Evolutionary conservation across 2,888 invertebrate species (phyloP).

Genomic region (Hermaeophaga mercurialis): DNA sequence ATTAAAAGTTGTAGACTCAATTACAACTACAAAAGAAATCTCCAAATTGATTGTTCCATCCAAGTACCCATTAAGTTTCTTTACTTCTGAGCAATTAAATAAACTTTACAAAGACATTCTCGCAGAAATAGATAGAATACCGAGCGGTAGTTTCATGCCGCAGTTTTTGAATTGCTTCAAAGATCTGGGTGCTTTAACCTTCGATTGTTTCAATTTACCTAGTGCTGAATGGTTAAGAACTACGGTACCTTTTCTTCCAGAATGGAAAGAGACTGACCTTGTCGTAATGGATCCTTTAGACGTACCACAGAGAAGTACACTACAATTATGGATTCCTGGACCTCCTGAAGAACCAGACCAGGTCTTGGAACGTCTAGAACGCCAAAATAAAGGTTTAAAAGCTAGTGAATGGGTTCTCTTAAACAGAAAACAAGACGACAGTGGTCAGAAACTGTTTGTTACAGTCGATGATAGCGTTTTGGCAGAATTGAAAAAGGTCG

Average conservation of each 20-base stretch:
- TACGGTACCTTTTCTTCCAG: slow-evolving; percentile 16
- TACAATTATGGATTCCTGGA: slow-evolving; percentile 26
- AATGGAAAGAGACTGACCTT: slow-evolving; percentile 25
- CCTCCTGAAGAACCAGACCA: slow-evolving; percentile 23
- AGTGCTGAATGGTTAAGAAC: slow-evolving; percentile 27
- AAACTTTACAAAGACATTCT: slow-evolving; percentile 23
- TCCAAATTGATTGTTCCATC: slow-evolving; percentile 25
- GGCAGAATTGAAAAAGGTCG: slow-evolving; percentile 22
- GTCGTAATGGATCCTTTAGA: slow-evolving; percentile 21
- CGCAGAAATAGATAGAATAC: slow-evolving; percentile 25
- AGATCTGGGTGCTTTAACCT: slow-evolving; percentile 20
- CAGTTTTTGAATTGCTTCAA: slow-evolving; percentile 27
- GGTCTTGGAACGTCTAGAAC: slow-evolving; percentile 24
- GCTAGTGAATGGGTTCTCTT: slow-evolving; percentile 26
- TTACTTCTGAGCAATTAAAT: slow-evolving; percentile 22
- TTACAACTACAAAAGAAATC: slow-evolving; percentile 21
- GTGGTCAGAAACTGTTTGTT: slow-evolving; percentile 25
- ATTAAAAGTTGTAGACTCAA: slow-evolving; percentile 26
- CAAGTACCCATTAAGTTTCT: slow-evolving; percentile 23
- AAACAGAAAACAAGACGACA: slow-evolving; percentile 19
- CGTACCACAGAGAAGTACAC: slow-evolving; percentile 23
- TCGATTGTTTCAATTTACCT: slow-evolving; percentile 26
- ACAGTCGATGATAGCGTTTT: slow-evolving; percentile 24
- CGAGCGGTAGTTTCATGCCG: slow-evolving; percentile 25
- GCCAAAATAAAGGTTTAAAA: slow-evolving; percentile 27